Evolutionary conservation across 2,888 invertebrate species (phyloP).

Genomic region (Clostera curtula): DNA sequence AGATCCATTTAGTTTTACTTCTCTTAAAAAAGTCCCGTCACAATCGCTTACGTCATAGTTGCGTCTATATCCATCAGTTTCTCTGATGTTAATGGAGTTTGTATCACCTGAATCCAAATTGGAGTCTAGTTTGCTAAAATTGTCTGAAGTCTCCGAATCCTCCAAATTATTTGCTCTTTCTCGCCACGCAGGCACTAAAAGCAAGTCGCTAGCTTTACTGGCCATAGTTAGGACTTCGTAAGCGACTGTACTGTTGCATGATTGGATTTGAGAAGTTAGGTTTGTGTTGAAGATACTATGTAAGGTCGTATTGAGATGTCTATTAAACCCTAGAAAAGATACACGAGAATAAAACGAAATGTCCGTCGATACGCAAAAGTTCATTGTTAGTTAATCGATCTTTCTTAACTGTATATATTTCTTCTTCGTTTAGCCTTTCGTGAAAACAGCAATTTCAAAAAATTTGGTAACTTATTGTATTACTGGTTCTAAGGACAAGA

Average conservation of each 20-base stretch:
- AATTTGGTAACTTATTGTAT: too few relatives aligned
- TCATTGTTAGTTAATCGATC: too few relatives aligned
- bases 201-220: conserved; percentile 8
- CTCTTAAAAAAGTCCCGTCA: background rate
- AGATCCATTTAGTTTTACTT: background rate
- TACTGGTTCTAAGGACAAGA: too few relatives aligned
- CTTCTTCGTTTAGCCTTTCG: too few relatives aligned
- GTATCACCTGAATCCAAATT: too few relatives aligned
- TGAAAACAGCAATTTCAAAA: too few relatives aligned
- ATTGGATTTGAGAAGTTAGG: conserved; percentile 3
- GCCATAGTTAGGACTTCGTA: conserved; percentile 14
- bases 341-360: too few relatives aligned
- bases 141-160: background rate
- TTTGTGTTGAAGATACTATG: conserved; percentile 6
- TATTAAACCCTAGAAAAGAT: conserved; percentile 14
- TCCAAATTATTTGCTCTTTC: conserved; percentile 1
- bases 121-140: too few relatives aligned
- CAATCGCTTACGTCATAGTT: background rate
- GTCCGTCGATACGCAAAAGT: too few relatives aligned
- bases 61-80: background rate
- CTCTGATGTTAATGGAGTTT: background rate
- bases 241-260: conserved; percentile 9
- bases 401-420: too few relatives aligned
- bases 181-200: conserved; percentile 8
- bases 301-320: conserved; percentile 9